phyloP scores from a whole-genome alignment of 2,888 invertebrate genomes.

The Parnassius mnemosyne region DNA sequence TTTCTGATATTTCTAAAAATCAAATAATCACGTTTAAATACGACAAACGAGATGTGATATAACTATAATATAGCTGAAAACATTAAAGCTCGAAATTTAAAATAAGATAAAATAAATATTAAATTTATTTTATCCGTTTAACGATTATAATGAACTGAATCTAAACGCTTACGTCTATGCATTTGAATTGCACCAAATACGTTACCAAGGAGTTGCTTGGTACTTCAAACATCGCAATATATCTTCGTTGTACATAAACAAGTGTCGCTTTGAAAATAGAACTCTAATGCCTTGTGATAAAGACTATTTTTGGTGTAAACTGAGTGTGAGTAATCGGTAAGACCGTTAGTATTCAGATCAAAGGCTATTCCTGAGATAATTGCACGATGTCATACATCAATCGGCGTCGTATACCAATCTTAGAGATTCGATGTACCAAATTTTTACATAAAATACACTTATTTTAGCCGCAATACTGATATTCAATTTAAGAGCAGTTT shows the following conservation, averaged over 20 bases:
- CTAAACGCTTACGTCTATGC: conserved; percentile 21
- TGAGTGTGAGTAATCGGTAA: conserved; percentile 8
- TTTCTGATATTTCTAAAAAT: no score
- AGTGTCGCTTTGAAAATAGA: conserved; percentile 20
- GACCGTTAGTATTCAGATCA: conserved; percentile 27
- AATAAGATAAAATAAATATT: no score
- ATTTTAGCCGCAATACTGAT: no score
- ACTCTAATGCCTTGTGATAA: conserved; percentile 22
- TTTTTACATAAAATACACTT: neutral
- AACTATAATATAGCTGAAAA: no score
- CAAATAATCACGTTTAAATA: no score
- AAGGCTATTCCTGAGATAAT: conserved; percentile 37
- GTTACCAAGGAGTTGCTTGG: conserved; percentile 36
- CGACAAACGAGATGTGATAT: no score
- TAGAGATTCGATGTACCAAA: neutral
- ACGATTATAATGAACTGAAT: neutral
- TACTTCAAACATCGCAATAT: conserved; percentile 33
- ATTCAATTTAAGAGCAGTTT: no score
- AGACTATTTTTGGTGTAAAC: conserved; percentile 2
- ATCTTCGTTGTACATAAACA: conserved; percentile 20
- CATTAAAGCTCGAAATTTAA: no score
- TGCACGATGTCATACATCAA: conserved; percentile 31
- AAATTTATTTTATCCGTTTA: no score
- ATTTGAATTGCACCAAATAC: conserved; percentile 32
- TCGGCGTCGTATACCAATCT: conserved; percentile 14